A percentile compares a stretch with the other conserved stretches of the same genome.
Conservation (phyloP, 2,888 invertebrate genomes). For the Encarsia formosa region DNA sequence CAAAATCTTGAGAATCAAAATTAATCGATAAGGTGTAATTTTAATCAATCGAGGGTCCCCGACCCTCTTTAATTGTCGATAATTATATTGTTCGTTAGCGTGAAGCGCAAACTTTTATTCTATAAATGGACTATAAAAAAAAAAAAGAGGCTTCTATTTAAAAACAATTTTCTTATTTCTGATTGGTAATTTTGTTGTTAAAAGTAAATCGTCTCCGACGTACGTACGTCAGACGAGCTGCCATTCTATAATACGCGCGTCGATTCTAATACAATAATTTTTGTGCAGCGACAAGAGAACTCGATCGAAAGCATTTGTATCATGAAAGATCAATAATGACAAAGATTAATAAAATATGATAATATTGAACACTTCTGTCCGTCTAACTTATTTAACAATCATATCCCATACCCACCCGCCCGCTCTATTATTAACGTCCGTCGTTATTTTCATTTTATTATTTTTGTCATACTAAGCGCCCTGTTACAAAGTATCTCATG, state of each 20-base stretch:
- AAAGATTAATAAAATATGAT: constrained; percentile 24
- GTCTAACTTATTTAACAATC: constrained; percentile 2
- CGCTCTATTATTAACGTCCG: too few species aligned
- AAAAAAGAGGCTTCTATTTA: constrained; percentile 18
- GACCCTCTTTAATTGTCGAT: constrained; percentile 41
- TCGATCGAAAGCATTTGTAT: constrained; percentile 16
- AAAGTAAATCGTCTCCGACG: constrained; percentile 18
- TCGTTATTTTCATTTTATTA: too few species aligned
- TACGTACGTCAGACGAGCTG: constrained; percentile 2
- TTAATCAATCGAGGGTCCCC: constrained; percentile 32
- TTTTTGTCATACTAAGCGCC: too few species aligned
- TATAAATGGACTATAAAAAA: neutral
- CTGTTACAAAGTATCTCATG: too few species aligned
- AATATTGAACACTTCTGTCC: constrained; percentile 13
- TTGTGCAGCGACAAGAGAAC: neutral
- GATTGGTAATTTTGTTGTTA: constrained; percentile 25
- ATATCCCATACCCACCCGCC: too few species aligned
- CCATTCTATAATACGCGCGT: neutral
- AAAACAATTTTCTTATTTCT: constrained; percentile 18
- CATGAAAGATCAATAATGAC: constrained; percentile 19
- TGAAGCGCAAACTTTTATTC: constrained; percentile 25
- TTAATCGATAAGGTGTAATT: constrained; percentile 39
- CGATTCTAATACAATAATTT: neutral
- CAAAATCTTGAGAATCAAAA: constrained; percentile 47
- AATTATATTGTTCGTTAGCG: constrained; percentile 42